Conservation (phyloP, 2,113 vertebrate genomes). For the Nannobrachium achirus region DNA sequence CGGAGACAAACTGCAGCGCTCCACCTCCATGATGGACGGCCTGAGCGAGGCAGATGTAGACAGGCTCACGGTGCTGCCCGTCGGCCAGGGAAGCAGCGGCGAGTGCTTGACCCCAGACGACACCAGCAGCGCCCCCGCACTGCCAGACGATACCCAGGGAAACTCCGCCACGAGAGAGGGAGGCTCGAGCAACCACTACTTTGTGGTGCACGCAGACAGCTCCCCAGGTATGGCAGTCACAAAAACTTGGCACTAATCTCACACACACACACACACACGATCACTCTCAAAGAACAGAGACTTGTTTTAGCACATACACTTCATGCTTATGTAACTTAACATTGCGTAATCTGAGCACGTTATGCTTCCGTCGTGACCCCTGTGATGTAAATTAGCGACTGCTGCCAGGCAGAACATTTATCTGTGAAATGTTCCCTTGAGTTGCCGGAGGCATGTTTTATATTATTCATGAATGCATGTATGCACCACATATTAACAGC, state of each 20-base stretch:
- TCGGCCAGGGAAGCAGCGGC: conserved; percentile 30
- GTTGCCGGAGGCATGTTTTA: background rate
- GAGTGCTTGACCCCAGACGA: conserved; percentile 61
- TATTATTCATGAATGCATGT: background rate
- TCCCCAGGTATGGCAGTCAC: conserved; percentile 64
- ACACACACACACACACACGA: background rate
- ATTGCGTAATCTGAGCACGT: conserved; percentile 23
- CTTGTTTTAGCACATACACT: background rate
- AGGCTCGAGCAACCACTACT: conserved; percentile 71
- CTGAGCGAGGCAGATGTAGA: conserved; percentile 70
- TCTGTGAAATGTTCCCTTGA: background rate
- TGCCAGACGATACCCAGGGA: conserved; percentile 44
- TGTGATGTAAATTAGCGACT: conserved; percentile 11
- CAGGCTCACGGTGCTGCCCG: conserved; percentile 22
- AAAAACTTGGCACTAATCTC: no score
- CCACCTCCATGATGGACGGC: conserved; percentile 80
- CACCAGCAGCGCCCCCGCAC: conserved; percentile 13
- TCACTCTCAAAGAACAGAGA: no score
- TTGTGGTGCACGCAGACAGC: conserved; percentile 78
- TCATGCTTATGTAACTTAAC: conserved; percentile 22
- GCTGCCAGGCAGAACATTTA: conserved; percentile 1
- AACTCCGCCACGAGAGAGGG: conserved; percentile 52
- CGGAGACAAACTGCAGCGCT: conserved; percentile 81
- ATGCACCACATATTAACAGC: background rate
- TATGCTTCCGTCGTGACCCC: conserved; percentile 7